Base-by-base conservation (phyloP, 2,797 vertebrate genomes). In the Hyperoplus immaculatus region DNA sequence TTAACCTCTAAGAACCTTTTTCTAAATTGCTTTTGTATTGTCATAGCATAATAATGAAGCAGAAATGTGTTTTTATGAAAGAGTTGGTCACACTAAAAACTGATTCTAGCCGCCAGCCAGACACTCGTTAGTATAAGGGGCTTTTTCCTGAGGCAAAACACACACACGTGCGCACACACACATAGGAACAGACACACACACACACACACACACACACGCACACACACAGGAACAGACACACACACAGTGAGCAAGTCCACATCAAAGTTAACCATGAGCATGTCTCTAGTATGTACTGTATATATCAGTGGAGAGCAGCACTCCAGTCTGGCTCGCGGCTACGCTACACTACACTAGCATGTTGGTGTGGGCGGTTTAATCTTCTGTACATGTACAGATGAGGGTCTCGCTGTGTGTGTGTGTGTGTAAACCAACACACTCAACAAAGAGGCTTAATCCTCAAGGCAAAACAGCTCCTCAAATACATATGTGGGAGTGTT, bases 381-480 rank as follows among this genome's bases (percentile, higher is more conserved):
- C 89, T 43, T 84, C 75, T 86, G 83, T 85, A 76, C 83, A 85
- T 81, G 85, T 80, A 60, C 50, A 88, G 60, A 74, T 46, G 42
- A 68, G 77, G 80, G 74, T 73, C 81, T 84, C 4, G 74, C 71
- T 79, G 76, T 79, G 83, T 4, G 86, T 81, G 76, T 18, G 76
- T 79, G 54, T 75, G 75, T 87, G 82, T 89, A 89, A 88, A 86
- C 68, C 86, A 77, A 70, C 57, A 70, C 80, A 86, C 82, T 73
- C 86, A 92, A 93, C 91, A 94, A 93, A 92, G 88, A 80, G 73
- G 72, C 71, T 29, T 86, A 80, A 89, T 91, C 91, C 92, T 89
- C 59, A 69, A 54, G 90, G 93, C 90, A 11, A 84, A 82, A 80
- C 55, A 74, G 72, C 82, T 81, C 41, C 86, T 77, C 74, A 75